Conservation (phyloP, 2,113 vertebrate species). For the Triplophysa tibetana region DNA sequence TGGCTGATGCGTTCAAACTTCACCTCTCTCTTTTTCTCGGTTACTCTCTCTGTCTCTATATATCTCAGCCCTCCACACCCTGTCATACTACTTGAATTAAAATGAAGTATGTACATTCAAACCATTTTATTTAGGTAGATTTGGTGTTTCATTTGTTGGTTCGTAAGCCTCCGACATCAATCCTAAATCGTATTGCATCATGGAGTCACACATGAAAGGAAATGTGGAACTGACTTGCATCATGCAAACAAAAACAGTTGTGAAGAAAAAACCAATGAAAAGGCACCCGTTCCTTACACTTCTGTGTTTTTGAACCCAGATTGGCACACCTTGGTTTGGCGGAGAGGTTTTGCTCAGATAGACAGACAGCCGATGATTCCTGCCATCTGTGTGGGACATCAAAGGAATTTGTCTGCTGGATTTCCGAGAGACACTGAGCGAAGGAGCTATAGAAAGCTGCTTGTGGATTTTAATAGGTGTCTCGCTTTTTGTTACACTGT, state of each 20-base stretch:
- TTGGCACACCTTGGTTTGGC: slow-evolving; percentile 9
- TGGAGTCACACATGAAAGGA: slow-evolving; percentile 1
- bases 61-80: neutral
- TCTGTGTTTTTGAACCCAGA: slow-evolving; percentile 1
- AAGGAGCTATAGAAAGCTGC: neutral
- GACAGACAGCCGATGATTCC: slow-evolving; percentile 1
- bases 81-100: neutral
- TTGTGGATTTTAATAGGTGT: slow-evolving; percentile 6
- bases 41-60: neutral
- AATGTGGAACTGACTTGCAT: slow-evolving; percentile 3
- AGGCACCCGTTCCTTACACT: slow-evolving; percentile 2
- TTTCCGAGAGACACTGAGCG: slow-evolving; percentile 9
- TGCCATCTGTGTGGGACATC: slow-evolving; percentile 36
- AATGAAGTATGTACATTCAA: neutral
- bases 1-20: slow-evolving; percentile 30
- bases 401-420: slow-evolving; percentile 13
- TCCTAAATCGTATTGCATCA: slow-evolving; percentile 19
- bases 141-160: too few species aligned
- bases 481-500: neutral
- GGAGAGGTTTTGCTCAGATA: neutral
- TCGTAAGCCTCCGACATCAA: too few species aligned
- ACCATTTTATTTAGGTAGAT: neutral
- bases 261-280: neutral
- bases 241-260: neutral
- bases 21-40: neutral